Base-by-base conservation (phyloP, 2,113 vertebrate species). In the Acinonyx jubatus region DNA sequence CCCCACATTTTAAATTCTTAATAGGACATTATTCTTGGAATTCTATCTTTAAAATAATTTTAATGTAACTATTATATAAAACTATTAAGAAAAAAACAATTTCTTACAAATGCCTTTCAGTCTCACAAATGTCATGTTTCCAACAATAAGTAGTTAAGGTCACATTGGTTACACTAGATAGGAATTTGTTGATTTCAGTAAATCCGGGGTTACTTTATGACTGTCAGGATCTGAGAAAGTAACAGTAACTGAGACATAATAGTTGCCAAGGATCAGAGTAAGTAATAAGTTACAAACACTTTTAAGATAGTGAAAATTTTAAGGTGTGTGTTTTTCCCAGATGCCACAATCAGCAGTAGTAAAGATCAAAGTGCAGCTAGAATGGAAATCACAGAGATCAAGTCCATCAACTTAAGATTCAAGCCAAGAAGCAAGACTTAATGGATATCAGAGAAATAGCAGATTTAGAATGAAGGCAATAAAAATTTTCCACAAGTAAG, bases 141-240 rank as follows among this genome's bases (percentile, higher is more conserved):
- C 2, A 81, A 86, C 18, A 66, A 63, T 61, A 71, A 94, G 66
- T 93, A 78, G 8, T 78, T 45, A 65, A 48, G 41, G 4, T 55
- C 9, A 65, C 36, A 31, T 13, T 41, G 10, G n/a, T 74, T 78
- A 83, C 7, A 9, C 1, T 48, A 13, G 16, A n/a, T 76, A 91
- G 41, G 84, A 91, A 91, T 69, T 27, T 94, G 18, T 86, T 91
- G 41, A 71, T 89, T 78, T 94, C 87, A 91, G 5, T 94, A 84
- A 84, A 41, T 74, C 57, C 0, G 11, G 61, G 1, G 71, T 87
- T 82, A 80, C 45, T 76, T 7, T 5, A 15, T 19, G 16, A 5
- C 18, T 80, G 3, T 23, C 48, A 61, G 36, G 65, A 68, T 93
- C 25, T 74, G 38, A 96, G 80, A 68, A 63, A 66, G 13, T 48